Evolutionary conservation across 92 coral and sea anemone species (phyloP), one percentile per base, ranked within the genome.

Genomic region (Phymanthus crucifer): DNA sequence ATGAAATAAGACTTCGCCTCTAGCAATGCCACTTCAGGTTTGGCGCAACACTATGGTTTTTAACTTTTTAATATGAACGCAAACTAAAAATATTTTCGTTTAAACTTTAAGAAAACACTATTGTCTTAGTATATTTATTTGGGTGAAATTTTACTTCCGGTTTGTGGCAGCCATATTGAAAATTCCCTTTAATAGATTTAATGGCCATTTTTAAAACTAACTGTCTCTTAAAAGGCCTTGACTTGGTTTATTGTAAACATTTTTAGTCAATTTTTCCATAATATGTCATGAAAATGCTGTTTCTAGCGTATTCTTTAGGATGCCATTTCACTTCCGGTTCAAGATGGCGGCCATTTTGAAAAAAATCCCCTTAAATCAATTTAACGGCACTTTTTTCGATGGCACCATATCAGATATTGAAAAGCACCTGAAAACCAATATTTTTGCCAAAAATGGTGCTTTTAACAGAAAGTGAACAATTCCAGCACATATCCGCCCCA

Each of bases 391-490:
- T 45, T 76, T 76, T 76, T 31, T 23, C 57, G 27, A 56, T 84
- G 87, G 83, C 88, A 70, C 84, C 72, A 84, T 84, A 84, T 84
- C 84, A 84, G 71, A 84, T 71, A 23, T 84, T 40, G 37, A 66
- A 46, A 74, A 56, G 40, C 72, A 71, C 82, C 33, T 83, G 45
- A 35, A 77, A 78, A 48, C 9, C 87, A 48, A 75, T 66, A 68
- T 66, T 11, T 75, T 50, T 58, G 72, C 87, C 69, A 83, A 83
- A 47, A 32, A 64, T 83, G 64, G 78, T 84, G 83, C 64, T 77
- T 77, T 56, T 84, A 70, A 84, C 83, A 78, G 61, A 70, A 84
- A 84, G 68, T 47, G 87, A 84, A 84, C 87, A 84, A 84, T 78
- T 84, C 45, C 38, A 52, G 75, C 72, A 18, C 77, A 43, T 43